Conservation (phyloP, 53 echinoderm and acorn worm species). For the Zoroaster sp. region DNA sequence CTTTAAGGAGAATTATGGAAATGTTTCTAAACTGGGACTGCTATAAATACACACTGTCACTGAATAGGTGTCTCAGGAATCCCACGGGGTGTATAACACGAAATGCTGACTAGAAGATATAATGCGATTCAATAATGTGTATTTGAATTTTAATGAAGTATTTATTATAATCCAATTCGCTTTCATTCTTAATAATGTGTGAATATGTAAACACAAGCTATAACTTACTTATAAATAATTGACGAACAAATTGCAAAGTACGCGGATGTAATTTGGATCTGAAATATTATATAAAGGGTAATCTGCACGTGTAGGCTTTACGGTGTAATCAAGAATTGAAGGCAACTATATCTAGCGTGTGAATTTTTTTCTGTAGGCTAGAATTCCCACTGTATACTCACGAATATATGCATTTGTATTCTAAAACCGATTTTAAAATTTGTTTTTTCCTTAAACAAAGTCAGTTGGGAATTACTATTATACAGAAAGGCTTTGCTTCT, state of each 20-base stretch:
- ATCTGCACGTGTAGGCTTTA: no score
- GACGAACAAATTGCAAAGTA: not conserved
- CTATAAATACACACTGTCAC: not conserved
- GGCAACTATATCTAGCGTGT: no score
- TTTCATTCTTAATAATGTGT: not conserved
- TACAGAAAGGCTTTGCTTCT: no score
- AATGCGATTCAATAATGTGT: not conserved
- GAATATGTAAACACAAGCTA: not conserved
- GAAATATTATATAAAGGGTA: no score
- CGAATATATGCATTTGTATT: no score
- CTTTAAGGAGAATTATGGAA: not conserved
- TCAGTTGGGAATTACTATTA: no score
- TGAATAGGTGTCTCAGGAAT: not conserved
- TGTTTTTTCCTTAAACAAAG: no score
- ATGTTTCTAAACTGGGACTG: not conserved
- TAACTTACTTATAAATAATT: not conserved
- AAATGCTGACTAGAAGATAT: not conserved
- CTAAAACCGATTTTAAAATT: no score
- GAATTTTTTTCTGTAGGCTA: no score
- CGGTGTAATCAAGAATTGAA: no score
- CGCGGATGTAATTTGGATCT: no score
- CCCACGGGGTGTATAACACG: not conserved
- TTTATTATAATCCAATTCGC: not conserved
- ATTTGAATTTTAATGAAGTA: not conserved
- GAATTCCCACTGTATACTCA: no score